These are phyloP conservation scores for Halesus radiatus DNA, from an alignment of 1,140 invertebrate species.

Conservation along the genomic window DNA sequence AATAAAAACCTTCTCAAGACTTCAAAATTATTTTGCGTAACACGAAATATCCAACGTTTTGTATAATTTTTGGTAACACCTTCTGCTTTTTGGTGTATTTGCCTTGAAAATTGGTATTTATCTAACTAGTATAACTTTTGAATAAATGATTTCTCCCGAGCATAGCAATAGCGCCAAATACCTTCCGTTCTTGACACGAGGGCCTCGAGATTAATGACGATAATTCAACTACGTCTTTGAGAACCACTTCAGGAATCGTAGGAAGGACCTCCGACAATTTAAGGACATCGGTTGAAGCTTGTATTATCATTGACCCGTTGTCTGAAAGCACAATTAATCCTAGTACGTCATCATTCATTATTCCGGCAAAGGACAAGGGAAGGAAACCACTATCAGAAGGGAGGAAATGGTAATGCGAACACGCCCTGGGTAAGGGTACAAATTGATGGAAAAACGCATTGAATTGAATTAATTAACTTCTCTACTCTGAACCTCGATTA, in stretches of 20 bases:
- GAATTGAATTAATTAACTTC: slow-evolving; percentile 2
- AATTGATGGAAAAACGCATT: slow-evolving; percentile 1
- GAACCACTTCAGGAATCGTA: background rate
- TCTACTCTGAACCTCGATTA: background rate
- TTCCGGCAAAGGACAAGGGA: background rate
- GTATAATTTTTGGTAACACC: too few species aligned
- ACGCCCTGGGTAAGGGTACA: background rate
- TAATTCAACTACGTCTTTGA: slow-evolving; percentile 2
- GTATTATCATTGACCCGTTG: slow-evolving; percentile 20
- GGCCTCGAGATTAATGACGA: slow-evolving; percentile 1
- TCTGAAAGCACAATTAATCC: slow-evolving; percentile 26
- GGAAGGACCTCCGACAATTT: background rate
- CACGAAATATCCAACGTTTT: too few species aligned
- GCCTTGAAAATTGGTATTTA: too few species aligned
- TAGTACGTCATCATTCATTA: slow-evolving; percentile 21
- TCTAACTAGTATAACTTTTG: too few species aligned
- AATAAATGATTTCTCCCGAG: too few species aligned
- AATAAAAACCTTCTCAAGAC: too few species aligned
- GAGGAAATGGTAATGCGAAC: background rate
- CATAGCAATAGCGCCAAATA: too few species aligned
- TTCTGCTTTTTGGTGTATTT: too few species aligned
- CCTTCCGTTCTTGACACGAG: background rate
- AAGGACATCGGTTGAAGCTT: slow-evolving; percentile 10
- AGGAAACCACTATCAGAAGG: background rate
- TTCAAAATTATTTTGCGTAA: too few species aligned